Percentiles rank a stretch among this genome's conserved stretches.
These are phyloP conservation scores for Bungarus multicinctus DNA, from an alignment of 2,113 vertebrate genomes.

Conservation along the genomic window DNA sequence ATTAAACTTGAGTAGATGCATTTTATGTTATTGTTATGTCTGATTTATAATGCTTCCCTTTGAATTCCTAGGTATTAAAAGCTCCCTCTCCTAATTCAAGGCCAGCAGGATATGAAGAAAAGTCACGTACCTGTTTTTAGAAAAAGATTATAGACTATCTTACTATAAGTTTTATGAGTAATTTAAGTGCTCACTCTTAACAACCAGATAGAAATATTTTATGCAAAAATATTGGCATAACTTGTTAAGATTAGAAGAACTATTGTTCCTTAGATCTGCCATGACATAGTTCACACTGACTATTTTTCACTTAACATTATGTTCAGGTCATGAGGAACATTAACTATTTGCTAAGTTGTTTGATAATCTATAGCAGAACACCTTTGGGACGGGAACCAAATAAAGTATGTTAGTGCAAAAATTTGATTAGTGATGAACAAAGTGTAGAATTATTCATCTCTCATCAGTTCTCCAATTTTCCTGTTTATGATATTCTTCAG, in stretches of 20 bases:
- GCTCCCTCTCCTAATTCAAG: slow-evolving; percentile 12
- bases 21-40: neutral
- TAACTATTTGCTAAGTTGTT: neutral
- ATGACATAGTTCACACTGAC: neutral
- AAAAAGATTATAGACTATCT: neutral
- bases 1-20: neutral
- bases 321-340: neutral
- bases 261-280: neutral
- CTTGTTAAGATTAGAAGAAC: accelerated
- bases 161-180: neutral
- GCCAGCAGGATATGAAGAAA: neutral
- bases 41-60: neutral
- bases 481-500: neutral
- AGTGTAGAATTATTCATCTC: neutral
- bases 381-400: neutral
- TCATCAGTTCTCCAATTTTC: neutral
- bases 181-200: slow-evolving; percentile 4
- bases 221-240: neutral
- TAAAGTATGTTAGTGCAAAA: neutral
- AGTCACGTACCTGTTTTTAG: neutral
- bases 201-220: neutral
- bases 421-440: neutral
- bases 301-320: neutral
- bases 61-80: neutral
- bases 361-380: neutral